Evolutionary conservation across 2,888 invertebrate genomes (phyloP).

Genomic region (Pachymerium ferrugineum): DNA sequence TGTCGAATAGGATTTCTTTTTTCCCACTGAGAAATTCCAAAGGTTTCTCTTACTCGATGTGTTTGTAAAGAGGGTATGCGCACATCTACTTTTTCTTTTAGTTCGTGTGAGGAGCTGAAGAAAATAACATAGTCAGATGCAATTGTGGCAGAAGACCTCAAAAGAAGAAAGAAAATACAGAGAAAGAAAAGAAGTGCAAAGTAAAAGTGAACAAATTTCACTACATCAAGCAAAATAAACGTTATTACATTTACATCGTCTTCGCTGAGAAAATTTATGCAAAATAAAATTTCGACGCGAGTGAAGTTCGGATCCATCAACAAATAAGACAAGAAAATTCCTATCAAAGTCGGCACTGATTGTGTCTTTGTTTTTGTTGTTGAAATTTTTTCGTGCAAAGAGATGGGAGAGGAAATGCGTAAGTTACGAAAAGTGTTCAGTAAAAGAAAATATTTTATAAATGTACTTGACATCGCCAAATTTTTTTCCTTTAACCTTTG

Average conservation of each 20-base stretch:
- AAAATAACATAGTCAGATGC: slow-evolving; percentile 6
- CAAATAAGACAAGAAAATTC: too few species aligned
- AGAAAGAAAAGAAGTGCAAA: too few species aligned
- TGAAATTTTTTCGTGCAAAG: too few species aligned
- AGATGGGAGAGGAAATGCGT: too few species aligned
- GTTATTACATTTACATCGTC: neutral
- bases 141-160: slow-evolving; percentile 11
- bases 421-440: too few species aligned
- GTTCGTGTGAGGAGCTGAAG: neutral
- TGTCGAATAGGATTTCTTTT: neutral
- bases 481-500: too few species aligned
- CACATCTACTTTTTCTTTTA: neutral
- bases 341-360: too few species aligned
- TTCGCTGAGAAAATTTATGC: neutral
- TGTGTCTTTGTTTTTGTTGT: too few species aligned
- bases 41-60: neutral
- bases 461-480: too few species aligned
- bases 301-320: too few species aligned
- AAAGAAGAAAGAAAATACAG: neutral
- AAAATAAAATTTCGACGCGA: slow-evolving; percentile 7
- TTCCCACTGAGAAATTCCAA: slow-evolving; percentile 1
- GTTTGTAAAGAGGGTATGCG: neutral
- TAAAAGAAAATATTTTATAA: too few species aligned
- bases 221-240: neutral
- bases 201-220: slow-evolving; percentile 11